phyloP scores from a whole-genome alignment of 2,113 vertebrate species.

The Cyprinus carpio region DNA sequence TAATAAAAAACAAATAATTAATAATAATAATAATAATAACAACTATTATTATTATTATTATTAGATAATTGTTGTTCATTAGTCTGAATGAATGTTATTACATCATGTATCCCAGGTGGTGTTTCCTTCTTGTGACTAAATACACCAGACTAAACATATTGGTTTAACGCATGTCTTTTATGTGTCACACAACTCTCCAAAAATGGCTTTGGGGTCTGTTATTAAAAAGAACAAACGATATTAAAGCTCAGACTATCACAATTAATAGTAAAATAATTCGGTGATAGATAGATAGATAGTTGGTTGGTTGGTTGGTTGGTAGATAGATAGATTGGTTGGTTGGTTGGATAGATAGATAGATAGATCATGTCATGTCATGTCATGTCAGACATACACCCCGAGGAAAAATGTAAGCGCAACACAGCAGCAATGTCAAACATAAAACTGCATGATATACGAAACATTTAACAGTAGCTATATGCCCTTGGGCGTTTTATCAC shows the following conservation, averaged over 20 bases:
- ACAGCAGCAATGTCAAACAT: background rate
- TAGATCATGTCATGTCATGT: too few species aligned
- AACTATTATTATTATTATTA: background rate
- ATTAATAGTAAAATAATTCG: background rate
- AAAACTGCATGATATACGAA: background rate
- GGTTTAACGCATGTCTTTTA: constrained; percentile 52
- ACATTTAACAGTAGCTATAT: background rate
- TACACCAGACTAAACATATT: constrained; percentile 67
- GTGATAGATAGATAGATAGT: too few species aligned
- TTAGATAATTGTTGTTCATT: background rate
- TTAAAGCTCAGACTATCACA: background rate
- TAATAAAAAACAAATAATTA: too few species aligned
- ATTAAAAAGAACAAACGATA: background rate
- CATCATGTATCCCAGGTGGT: constrained; percentile 57
- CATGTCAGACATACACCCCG: too few species aligned
- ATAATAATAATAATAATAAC: too few species aligned
- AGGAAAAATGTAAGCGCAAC: too few species aligned
- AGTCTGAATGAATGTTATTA: constrained; percentile 35
- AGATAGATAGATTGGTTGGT: too few species aligned
- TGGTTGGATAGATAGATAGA: too few species aligned
- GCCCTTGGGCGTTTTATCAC: background rate
- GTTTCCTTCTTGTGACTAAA: constrained; percentile 67
- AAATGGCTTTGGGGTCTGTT: constrained; percentile 27
- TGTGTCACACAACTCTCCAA: constrained; percentile 48
- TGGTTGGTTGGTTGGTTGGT: too few species aligned